Conservation (phyloP, 37 sponge, comb jelly and placozoan species). For the Geodia barretti region DNA sequence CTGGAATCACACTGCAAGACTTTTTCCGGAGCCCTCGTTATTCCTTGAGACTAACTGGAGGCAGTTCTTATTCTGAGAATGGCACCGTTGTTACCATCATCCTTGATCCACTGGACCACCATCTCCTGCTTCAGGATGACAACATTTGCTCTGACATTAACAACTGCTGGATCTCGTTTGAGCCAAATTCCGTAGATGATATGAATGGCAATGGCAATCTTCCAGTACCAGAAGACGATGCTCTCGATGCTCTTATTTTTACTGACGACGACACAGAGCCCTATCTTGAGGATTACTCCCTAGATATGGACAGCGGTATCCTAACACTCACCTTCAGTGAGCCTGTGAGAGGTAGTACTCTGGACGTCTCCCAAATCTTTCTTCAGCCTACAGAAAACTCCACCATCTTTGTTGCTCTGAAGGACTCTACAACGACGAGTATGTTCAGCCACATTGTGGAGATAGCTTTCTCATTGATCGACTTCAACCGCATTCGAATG, state of each 20-base stretch:
- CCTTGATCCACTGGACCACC: constrained; percentile 45
- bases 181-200: constrained; percentile 45
- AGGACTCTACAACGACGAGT: constrained; percentile 30
- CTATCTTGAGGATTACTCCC: constrained; percentile 42
- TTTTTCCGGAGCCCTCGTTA: constrained; percentile 74
- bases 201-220: constrained; percentile 71
- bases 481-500: constrained; percentile 55
- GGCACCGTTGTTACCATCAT: constrained; percentile 53
- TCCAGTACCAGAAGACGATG: constrained; percentile 25
- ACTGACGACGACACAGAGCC: constrained; percentile 67
- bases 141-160: constrained; percentile 83
- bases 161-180: constrained; percentile 88
- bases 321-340: constrained; percentile 77
- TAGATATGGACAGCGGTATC: constrained; percentile 78
- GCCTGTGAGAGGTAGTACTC: constrained; percentile 69
- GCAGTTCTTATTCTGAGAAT: constrained; percentile 55
- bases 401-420: constrained; percentile 38
- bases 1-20: constrained; percentile 76
- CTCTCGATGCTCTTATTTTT: constrained; percentile 43
- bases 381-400: constrained; percentile 57
- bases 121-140: constrained; percentile 62
- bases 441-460: constrained; percentile 23
- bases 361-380: constrained; percentile 54
- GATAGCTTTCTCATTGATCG: constrained; percentile 20
- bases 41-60: constrained; percentile 58